A percentile compares a stretch with the other conserved stretches of the same genome.
Evolutionary conservation across 2,113 vertebrate species (phyloP).

Genomic region (Podiceps cristatus): DNA sequence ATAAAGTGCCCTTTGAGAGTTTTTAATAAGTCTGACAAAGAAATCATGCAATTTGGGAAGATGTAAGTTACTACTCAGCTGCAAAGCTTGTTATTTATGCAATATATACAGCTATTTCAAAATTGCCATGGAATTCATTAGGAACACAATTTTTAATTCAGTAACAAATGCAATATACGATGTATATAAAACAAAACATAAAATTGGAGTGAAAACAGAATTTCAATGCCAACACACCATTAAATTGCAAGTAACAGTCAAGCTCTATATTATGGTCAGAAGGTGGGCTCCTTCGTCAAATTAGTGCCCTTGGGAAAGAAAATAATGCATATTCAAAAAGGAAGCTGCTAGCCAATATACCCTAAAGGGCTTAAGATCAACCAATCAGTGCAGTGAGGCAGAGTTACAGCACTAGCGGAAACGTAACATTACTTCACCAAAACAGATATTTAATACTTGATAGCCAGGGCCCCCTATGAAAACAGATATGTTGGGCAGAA

Average conservation of each 20-base stretch:
- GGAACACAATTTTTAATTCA: conserved; percentile 20
- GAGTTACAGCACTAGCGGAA: not conserved
- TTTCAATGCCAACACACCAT: not conserved
- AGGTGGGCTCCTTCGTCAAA: conserved; percentile 19
- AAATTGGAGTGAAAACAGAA: not conserved
- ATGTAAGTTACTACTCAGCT: conserved; percentile 36
- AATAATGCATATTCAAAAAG: not conserved
- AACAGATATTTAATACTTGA: not conserved
- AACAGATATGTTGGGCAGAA: not conserved
- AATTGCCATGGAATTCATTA: conserved; percentile 23
- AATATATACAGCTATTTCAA: conserved; percentile 21
- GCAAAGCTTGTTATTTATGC: conserved; percentile 45
- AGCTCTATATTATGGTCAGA: not conserved
- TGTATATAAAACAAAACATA: not conserved
- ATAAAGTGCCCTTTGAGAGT: conserved; percentile 45
- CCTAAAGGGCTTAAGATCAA: not conserved
- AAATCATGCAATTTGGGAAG: conserved; percentile 29
- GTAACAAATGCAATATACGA: not conserved
- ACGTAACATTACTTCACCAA: not conserved
- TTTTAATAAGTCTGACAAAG: conserved; percentile 52
- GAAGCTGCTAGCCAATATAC: not conserved
- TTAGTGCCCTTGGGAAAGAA: not conserved
- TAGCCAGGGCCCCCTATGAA: not conserved
- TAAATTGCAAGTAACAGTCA: not conserved
- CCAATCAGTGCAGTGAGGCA: not conserved